Evolutionary conservation across 2,797 vertebrate genomes (phyloP).

Genomic region (Xenopus petersii): DNA sequence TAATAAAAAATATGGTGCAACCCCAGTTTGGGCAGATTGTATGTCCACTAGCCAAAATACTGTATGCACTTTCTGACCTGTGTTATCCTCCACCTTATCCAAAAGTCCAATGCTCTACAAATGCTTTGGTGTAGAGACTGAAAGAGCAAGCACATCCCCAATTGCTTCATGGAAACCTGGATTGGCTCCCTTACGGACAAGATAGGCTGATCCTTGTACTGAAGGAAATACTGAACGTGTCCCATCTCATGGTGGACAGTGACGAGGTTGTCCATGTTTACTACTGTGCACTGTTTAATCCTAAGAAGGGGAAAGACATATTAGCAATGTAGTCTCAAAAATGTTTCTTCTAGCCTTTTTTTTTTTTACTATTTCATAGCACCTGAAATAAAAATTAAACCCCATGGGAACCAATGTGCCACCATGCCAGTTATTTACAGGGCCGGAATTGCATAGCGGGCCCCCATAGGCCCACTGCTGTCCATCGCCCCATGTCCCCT

Average conservation of each 20-base stretch:
- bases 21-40: too few relatives aligned
- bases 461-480: too few relatives aligned
- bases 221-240: constrained; percentile 94
- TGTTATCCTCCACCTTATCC: constrained; percentile 72
- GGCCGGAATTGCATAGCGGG: too few relatives aligned
- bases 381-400: too few relatives aligned
- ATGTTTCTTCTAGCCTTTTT: too few relatives aligned
- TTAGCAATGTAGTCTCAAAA: too few relatives aligned
- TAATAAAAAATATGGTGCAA: too few relatives aligned
- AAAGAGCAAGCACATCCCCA: constrained; percentile 90
- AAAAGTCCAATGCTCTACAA: constrained; percentile 85
- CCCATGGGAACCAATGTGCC: too few relatives aligned
- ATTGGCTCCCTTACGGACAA: constrained; percentile 89
- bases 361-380: too few relatives aligned
- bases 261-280: constrained; percentile 96
- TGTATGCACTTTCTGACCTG: constrained; percentile 62
- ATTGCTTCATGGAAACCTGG: constrained; percentile 96
- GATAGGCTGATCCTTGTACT: constrained; percentile 87
- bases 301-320: constrained; percentile 57
- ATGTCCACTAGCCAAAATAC: too few relatives aligned
- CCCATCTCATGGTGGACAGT: constrained; percentile 97
- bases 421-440: too few relatives aligned
- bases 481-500: too few relatives aligned
- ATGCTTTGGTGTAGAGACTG: constrained; percentile 90
- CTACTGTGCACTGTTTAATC: constrained; percentile 96